A percentile compares a stretch with the other conserved stretches of the same genome.
Conservation (phyloP, 2,888 invertebrate genomes). For the Myathropa florea region DNA sequence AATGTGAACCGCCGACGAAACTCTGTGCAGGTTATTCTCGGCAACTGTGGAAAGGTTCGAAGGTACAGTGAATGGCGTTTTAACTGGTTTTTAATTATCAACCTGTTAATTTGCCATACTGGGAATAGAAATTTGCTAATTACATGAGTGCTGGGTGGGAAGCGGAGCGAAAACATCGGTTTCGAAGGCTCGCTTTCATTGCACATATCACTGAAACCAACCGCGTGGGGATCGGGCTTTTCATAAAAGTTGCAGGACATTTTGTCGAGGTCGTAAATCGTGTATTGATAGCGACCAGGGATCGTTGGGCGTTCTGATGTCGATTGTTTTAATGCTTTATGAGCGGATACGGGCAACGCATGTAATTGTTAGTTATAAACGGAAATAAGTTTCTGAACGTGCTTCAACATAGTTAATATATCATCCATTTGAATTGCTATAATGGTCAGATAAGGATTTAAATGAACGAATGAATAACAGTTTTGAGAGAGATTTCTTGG, state of each 20-base stretch:
- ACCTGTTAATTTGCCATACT: constrained; percentile 53
- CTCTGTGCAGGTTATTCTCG: not conserved
- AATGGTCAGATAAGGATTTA: no score
- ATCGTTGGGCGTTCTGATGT: not conserved
- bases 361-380: not conserved
- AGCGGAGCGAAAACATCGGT: constrained; percentile 23
- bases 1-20: not conserved
- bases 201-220: not conserved
- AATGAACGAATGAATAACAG: no score
- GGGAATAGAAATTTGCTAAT: constrained; percentile 57
- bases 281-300: not conserved
- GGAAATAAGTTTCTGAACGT: not conserved
- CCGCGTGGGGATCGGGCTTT: not conserved
- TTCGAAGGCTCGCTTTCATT: constrained; percentile 9
- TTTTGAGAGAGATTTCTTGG: no score
- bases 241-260: not conserved
- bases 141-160: constrained; percentile 13
- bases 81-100: constrained; percentile 65
- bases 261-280: not conserved
- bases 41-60: not conserved
- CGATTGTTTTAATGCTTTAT: not conserved
- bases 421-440: no score
- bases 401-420: no score
- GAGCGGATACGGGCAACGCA: not conserved
- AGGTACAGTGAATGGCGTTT: constrained; percentile 39